Evolutionary conservation across 2,797 vertebrate species (phyloP), one percentile per base, ranked within the genome.

Genomic region (Darevskia nairensis): DNA sequence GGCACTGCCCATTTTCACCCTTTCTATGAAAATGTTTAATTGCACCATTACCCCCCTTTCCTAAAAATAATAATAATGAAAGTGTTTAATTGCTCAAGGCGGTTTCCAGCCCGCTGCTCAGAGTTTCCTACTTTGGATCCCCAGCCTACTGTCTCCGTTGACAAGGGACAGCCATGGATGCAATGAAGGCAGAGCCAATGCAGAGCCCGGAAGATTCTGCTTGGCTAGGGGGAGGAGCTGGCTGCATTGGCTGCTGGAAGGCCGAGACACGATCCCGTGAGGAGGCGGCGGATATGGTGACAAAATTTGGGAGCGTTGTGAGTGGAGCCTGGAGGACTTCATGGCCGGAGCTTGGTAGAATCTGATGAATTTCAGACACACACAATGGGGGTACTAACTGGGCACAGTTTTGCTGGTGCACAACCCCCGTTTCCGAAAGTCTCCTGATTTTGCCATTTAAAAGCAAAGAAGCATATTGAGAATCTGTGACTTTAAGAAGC

Each of bases 401-500:
- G 19, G 27, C 61, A 44, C 32, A 23, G 11, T 2, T 23, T 82
- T n/a, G 10, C 25, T 1, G 9, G 66, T 13, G 5, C 11, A 6
- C 27, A n/a, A 68, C 23, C 59, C n/a, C 82, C 2, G 19, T 23
- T 32, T 27, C 7, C 6, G 1, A 35, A 66, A 10, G 39, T 3
- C 35, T 13, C 68, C 25, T 21, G 50, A 17, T 32, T 59, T 21
- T 32, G 77, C 44, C 50, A 55, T 55, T 55, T 15, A 55, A 55
- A 55, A 55, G 50, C 50, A 50, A 50, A 1, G 1, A 3, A 55
- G 50, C 50, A 55, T 55, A 55, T 55, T 55, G 50, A 15, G 50
- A 55, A 55, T 3, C 35, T 82, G 80, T 25, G 21, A 21, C 64
- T 83, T 83, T 86, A 72, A 89, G 66, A 64, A 6, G 66, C 17